Conservation (phyloP, 2,113 vertebrate species). For the Merops nubicus region DNA sequence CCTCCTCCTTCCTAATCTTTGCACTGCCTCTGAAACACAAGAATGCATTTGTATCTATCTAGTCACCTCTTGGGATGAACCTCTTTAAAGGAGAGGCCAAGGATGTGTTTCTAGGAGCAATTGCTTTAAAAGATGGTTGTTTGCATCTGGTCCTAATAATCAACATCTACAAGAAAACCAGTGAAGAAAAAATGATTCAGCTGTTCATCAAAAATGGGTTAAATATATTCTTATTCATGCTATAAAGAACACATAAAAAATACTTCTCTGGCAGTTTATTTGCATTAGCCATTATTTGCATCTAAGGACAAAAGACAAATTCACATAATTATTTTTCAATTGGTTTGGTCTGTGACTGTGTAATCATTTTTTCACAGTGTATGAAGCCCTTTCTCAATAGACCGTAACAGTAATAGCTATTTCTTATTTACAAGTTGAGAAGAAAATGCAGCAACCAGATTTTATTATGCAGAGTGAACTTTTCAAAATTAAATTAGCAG, state of each 20-base stretch:
- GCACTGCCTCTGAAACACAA: background rate
- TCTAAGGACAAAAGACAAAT: slow-evolving; percentile 57
- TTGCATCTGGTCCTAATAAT: background rate
- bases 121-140: background rate
- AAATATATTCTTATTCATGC: background rate
- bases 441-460: background rate
- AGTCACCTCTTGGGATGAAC: background rate
- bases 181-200: background rate
- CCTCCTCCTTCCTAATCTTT: background rate
- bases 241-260: slow-evolving; percentile 22
- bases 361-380: slow-evolving; percentile 33
- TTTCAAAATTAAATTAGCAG: slow-evolving; percentile 34
- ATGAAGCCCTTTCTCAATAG: slow-evolving; percentile 28
- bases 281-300: slow-evolving; percentile 43
- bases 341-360: slow-evolving; percentile 39
- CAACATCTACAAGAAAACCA: background rate
- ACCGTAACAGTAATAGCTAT: background rate
- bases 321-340: slow-evolving; percentile 52
- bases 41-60: background rate
- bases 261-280: slow-evolving; percentile 37
- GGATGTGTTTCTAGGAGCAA: background rate
- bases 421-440: slow-evolving; percentile 15
- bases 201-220: background rate
- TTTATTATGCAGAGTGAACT: slow-evolving; percentile 26
- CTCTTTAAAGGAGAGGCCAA: background rate